These are phyloP conservation scores for Connochaetes taurinus DNA, from an alignment of 2,113 vertebrate species.

Conservation along the genomic window DNA sequence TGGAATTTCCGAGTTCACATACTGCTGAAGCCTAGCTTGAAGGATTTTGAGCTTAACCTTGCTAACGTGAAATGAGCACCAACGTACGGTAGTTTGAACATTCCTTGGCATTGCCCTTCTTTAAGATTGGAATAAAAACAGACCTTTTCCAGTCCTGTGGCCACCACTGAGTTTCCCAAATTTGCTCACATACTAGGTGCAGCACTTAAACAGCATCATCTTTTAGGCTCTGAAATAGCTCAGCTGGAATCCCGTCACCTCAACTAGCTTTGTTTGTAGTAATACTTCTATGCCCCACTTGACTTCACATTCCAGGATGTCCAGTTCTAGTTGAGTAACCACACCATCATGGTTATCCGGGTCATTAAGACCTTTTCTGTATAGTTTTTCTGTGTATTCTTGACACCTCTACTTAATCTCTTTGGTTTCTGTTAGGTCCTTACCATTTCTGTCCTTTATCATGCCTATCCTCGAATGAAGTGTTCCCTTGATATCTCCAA, in stretches of 20 bases:
- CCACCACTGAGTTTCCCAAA: not conserved
- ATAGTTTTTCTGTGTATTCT: not conserved
- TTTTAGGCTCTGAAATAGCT: not conserved
- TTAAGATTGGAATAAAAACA: not conserved
- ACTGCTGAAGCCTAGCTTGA: not conserved
- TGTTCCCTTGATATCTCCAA: not conserved
- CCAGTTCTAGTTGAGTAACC: not conserved
- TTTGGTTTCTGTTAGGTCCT: not conserved
- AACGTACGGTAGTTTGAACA: not conserved
- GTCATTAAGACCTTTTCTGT: not conserved
- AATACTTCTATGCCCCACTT: not conserved
- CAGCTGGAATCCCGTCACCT: not conserved
- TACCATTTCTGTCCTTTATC: not conserved
- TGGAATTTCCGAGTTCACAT: not conserved
- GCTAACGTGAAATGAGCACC: fast-evolving
- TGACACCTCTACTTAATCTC: not conserved
- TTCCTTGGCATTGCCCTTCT: not conserved
- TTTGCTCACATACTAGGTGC: not conserved
- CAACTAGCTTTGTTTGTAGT: not conserved
- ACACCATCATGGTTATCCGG: not conserved
- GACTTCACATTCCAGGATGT: not conserved
- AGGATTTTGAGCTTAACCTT: not conserved
- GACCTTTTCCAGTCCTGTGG: not conserved
- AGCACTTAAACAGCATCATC: not conserved
- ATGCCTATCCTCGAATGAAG: not conserved